Evolutionary conservation across 2,113 vertebrate species (phyloP), one percentile per base, ranked within the genome.

Genomic region (Gallinago jamesoni): DNA sequence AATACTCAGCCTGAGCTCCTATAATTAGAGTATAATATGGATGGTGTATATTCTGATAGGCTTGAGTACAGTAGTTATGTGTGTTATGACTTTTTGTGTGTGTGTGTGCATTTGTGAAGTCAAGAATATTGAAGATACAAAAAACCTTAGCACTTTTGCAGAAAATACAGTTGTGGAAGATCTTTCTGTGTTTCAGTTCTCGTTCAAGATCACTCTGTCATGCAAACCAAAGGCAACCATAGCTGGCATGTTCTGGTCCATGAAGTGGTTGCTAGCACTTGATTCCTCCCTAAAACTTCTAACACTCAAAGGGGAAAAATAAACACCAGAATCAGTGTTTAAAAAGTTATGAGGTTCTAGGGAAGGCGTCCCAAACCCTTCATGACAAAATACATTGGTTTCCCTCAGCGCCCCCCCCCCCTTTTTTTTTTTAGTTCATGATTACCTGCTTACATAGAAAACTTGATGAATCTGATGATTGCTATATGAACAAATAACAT

Each of bases 161-260:
- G 55, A 13, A 87, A 74, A 35, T 33, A 12, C 22, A 59, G 20
- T 59, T 6, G 9, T 10, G 52, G 33, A 57, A 60, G 41, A 14
- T 48, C 10, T 59, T 87, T 57, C 20, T 17, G 10, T 41, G 4
- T 43, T 82, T 76, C n/a, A 13, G 2, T 69, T 43, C 30, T 41
- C 16, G 4, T 52, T 76, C 12, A 35, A 35, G 47, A 43, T 48
- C 7, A 27, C 33, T 10, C 30, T 4, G 2, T 27, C 12, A 14
- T 30, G 21, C 31, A 69, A 83, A 69, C 14, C 15, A 17, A 69
- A 83, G 47, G 33, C 39, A 64, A 4, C 23, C 23, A 6, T 6
- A 64, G 30, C 53, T 87, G 66, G 3, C 59, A 0, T 67, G 1
- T 33, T 45, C 31, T 66, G n/a, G 19, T 53, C n/a, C 3, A 0